phyloP scores from a whole-genome alignment of 2,888 invertebrate species.

The Ophioninae sp. region DNA sequence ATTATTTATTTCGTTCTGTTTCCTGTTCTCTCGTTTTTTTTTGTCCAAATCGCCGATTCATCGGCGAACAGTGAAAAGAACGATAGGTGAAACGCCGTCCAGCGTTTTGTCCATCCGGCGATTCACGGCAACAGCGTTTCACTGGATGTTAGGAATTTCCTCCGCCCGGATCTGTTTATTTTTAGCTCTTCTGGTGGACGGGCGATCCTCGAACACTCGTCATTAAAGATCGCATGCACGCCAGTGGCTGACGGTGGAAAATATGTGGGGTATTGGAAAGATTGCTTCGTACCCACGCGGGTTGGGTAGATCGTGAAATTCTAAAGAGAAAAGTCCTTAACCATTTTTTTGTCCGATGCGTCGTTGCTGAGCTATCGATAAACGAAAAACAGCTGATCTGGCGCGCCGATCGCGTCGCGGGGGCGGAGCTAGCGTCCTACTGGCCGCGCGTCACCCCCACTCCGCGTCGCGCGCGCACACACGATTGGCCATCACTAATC shows the following conservation, averaged over 20 bases:
- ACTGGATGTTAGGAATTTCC: not conserved
- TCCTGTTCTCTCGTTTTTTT: not conserved
- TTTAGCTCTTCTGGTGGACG: not conserved
- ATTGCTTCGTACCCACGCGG: not conserved
- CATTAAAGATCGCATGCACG: not conserved
- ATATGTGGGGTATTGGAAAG: not conserved
- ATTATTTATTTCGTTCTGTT: conserved; percentile 25
- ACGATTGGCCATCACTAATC: not conserved
- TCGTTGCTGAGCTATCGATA: not conserved
- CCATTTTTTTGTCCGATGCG: not conserved
- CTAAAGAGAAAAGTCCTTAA: not conserved
- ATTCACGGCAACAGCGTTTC: not conserved
- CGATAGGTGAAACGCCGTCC: not conserved
- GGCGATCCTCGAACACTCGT: not conserved
- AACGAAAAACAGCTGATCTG: too few species aligned
- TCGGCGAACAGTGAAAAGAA: not conserved
- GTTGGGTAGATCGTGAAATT: not conserved
- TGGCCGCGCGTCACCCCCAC: too few species aligned
- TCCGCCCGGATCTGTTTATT: not conserved
- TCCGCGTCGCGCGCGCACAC: too few species aligned
- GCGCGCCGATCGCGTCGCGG: too few species aligned
- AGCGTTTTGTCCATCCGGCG: not conserved
- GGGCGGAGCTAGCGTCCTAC: too few species aligned
- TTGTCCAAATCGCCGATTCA: not conserved
- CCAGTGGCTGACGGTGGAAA: not conserved